Percentiles rank a stretch among this genome's conserved stretches.
Conservation (phyloP, 2,888 invertebrate species). For the Sisyra terminalis region DNA sequence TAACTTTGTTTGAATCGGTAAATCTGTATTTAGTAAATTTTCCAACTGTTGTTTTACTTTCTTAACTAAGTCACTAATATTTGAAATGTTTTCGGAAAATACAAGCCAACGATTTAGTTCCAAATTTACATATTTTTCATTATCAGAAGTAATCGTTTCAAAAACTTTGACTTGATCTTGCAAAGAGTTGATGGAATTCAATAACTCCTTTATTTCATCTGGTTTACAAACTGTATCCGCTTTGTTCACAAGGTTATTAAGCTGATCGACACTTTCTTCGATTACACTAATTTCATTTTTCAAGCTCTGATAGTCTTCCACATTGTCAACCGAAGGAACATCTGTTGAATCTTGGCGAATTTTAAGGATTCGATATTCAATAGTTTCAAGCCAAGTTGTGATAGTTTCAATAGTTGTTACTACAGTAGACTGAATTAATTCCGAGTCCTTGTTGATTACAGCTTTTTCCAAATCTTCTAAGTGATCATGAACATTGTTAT, state of each 20-base stretch:
- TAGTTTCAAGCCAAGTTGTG: conserved; percentile 70
- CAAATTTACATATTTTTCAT: conserved; percentile 36
- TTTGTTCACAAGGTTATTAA: conserved; percentile 38
- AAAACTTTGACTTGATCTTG: conserved; percentile 54
- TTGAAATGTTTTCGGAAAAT: conserved; percentile 45
- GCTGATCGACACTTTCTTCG: conserved; percentile 44
- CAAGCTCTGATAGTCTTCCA: conserved; percentile 42
- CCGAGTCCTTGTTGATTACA: conserved; percentile 36
- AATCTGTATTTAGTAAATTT: conserved; percentile 40
- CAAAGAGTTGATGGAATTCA: conserved; percentile 38
- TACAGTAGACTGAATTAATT: conserved; percentile 47
- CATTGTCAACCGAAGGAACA: conserved; percentile 39
- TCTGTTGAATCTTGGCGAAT: conserved; percentile 37
- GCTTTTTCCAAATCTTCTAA: conserved; percentile 39
- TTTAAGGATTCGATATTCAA: conserved; percentile 59
- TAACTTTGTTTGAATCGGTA: conserved; percentile 48
- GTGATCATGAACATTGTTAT: conserved; percentile 41
- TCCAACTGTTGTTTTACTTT: conserved; percentile 35
- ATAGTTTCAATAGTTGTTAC: conserved; percentile 65
- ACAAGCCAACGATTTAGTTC: conserved; percentile 53
- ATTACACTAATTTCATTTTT: conserved; percentile 48
- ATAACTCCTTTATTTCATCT: conserved; percentile 29
- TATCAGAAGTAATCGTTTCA: conserved; percentile 44
- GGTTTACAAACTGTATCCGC: conserved; percentile 29
- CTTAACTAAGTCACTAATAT: conserved; percentile 34